These are phyloP conservation scores for Diceros bicornis DNA, from an alignment of 2,797 vertebrate species.

Conservation along the genomic window DNA sequence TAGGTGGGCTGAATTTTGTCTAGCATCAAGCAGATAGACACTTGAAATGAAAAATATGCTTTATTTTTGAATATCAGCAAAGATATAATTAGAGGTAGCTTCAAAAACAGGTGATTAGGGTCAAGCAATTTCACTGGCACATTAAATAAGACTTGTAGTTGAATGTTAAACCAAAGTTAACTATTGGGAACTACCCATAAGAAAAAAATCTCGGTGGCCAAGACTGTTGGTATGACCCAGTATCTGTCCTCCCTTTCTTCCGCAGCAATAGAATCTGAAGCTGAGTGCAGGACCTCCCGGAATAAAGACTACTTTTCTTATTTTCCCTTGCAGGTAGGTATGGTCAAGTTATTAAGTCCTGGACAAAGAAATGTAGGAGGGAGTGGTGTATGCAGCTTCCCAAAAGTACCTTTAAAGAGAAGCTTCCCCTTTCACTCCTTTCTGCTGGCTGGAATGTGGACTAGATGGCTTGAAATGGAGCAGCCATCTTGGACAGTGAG, in stretches of 20 bases:
- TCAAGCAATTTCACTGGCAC: not conserved
- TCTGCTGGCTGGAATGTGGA: not conserved
- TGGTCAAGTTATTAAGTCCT: conserved; percentile 1
- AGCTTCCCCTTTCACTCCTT: not conserved
- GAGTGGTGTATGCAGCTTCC: not conserved
- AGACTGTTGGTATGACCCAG: not conserved
- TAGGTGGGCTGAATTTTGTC: conserved; percentile 16
- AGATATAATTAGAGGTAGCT: conserved; percentile 26
- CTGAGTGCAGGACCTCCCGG: not conserved
- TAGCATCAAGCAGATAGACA: not conserved
- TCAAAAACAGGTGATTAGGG: not conserved
- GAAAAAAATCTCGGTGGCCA: not conserved
- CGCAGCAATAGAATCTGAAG: not conserved
- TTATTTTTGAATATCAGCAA: conserved; percentile 40
- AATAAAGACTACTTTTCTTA: conserved; percentile 17
- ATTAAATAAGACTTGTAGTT: not conserved
- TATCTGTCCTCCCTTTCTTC: not conserved
- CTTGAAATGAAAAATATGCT: conserved; percentile 26
- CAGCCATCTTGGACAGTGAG: not conserved
- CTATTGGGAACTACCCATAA: not conserved
- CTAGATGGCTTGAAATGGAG: not conserved
- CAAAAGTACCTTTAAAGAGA: not conserved
- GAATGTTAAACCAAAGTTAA: not conserved
- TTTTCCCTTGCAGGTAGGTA: not conserved
- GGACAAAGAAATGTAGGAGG: not conserved